Evolutionary conservation across 2,888 invertebrate genomes (phyloP).

Genomic region (Dusona sp.): DNA sequence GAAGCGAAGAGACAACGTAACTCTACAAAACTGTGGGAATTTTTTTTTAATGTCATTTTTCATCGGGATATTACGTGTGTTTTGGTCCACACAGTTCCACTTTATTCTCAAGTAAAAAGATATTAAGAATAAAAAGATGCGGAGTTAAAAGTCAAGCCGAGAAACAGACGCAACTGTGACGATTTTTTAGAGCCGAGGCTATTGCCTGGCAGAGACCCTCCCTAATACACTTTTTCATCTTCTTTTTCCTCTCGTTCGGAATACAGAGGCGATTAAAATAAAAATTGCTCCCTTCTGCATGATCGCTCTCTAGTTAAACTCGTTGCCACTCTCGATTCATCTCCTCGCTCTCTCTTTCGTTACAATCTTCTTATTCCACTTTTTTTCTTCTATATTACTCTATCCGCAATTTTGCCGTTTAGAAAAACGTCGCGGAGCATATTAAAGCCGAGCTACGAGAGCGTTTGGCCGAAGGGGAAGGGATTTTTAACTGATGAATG

Average conservation of each 20-base stretch:
- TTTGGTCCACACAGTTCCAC: not conserved
- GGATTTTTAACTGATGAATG: conserved; percentile 75
- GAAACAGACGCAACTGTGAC: conserved; percentile 64
- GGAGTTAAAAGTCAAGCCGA: conserved; percentile 22
- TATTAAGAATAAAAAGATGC: conserved; percentile 23
- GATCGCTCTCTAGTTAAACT: conserved; percentile 56
- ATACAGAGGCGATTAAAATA: conserved; percentile 26
- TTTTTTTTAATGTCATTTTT: not conserved
- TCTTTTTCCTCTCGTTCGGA: conserved; percentile 47
- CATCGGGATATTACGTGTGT: not conserved
- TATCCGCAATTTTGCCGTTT: conserved; percentile 53
- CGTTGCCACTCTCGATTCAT: conserved; percentile 51
- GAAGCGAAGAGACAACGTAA: not conserved
- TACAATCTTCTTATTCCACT: conserved; percentile 30
- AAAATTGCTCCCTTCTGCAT: conserved; percentile 41
- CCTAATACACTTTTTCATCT: conserved; percentile 35
- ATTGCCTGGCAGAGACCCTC: conserved; percentile 11
- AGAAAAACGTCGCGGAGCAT: conserved; percentile 53
- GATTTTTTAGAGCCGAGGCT: conserved; percentile 41
- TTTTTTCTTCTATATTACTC: conserved; percentile 23
- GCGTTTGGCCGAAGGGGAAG: conserved; percentile 65
- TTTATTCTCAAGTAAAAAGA: conserved; percentile 1
- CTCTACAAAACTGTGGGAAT: not conserved
- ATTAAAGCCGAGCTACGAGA: not conserved
- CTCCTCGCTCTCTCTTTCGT: conserved; percentile 33